These are phyloP conservation scores for Mohoua ochrocephala DNA, from an alignment of 2,113 vertebrate genomes.

Conservation along the genomic window DNA sequence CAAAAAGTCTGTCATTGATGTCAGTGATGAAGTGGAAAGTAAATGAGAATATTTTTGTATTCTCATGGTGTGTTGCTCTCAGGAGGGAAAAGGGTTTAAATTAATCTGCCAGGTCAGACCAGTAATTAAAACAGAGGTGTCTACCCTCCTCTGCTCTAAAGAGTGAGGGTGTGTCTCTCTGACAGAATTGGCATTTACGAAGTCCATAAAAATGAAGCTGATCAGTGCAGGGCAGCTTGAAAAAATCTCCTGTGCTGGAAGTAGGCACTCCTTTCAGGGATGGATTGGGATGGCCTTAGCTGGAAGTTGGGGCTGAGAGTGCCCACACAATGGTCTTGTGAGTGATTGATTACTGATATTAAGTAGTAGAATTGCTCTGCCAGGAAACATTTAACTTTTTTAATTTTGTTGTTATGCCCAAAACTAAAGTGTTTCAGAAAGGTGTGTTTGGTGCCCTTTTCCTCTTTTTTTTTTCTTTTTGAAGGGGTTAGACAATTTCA, in stretches of 20 bases:
- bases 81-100: neutral
- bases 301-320: neutral
- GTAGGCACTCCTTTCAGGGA: neutral
- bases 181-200: neutral
- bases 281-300: neutral
- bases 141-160: neutral
- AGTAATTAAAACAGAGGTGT: neutral
- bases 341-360: neutral
- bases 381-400: neutral
- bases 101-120: neutral
- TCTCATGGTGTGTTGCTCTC: neutral
- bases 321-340: neutral
- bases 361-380: neutral
- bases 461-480: neutral
- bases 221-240: neutral
- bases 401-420: neutral
- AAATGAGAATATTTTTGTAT: slow-evolving; percentile 11
- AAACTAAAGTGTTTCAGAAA: neutral
- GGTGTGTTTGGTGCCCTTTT: accelerated
- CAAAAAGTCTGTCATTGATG: neutral
- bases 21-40: neutral
- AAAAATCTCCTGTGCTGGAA: neutral
- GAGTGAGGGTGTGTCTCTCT: neutral
- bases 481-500: neutral
- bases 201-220: neutral